Conservation (phyloP, 92 coral and sea anemone species). For the Montipora capitata region DNA sequence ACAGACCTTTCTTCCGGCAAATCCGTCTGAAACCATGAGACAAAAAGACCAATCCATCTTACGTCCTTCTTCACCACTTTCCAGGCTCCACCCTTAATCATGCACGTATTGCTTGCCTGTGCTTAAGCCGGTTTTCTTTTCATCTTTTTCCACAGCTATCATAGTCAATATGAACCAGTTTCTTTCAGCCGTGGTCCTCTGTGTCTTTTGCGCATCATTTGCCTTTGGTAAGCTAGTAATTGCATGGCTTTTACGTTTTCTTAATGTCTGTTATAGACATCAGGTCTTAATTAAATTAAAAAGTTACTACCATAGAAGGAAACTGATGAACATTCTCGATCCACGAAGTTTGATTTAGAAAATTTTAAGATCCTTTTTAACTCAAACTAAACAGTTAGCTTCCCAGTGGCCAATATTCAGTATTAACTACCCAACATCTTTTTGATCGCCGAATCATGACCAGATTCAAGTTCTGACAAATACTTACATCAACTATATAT, state of each 20-base stretch:
- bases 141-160: not conserved
- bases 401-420: not conserved
- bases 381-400: no score
- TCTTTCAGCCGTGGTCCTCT: not conserved
- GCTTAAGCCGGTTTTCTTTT: not conserved
- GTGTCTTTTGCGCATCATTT: not conserved
- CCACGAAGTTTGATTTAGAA: no score
- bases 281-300: no score
- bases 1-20: no score
- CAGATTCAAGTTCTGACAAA: no score
- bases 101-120: not conserved
- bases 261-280: no score
- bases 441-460: not conserved
- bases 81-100: no score
- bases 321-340: not conserved
- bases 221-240: not conserved
- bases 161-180: slow-evolving; percentile 3
- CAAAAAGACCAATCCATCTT: no score
- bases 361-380: not conserved
- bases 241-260: not conserved
- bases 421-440: not conserved
- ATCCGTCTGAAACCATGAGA: no score
- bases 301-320: no score
- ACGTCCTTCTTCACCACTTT: no score
- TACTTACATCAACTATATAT: no score